phyloP scores from a whole-genome alignment of 1,140 invertebrate species.

The Amyelois transitella region DNA sequence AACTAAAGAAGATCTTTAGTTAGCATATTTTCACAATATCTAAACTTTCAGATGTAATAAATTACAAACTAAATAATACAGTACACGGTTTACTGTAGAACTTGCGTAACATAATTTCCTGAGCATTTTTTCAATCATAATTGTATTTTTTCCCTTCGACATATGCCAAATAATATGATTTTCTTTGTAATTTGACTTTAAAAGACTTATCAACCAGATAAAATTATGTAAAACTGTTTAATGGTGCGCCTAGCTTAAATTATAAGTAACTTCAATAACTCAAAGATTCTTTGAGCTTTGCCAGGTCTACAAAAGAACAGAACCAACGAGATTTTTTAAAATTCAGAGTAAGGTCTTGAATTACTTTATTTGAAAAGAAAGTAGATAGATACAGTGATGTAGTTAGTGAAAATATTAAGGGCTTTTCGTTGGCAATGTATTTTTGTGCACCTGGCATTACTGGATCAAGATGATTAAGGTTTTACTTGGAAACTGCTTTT shows the following conservation, averaged over 20 bases:
- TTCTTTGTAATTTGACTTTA: no score
- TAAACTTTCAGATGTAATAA: background rate
- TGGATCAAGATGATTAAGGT: slow-evolving; percentile 27
- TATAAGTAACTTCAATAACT: background rate
- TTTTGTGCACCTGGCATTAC: slow-evolving; percentile 65
- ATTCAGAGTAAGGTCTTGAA: slow-evolving; percentile 30
- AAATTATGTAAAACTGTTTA: background rate
- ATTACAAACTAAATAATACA: no score
- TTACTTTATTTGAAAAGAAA: slow-evolving; percentile 21
- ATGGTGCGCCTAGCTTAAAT: no score
- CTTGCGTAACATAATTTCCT: no score
- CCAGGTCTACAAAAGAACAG: slow-evolving; percentile 65
- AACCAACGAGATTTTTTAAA: slow-evolving; percentile 48
- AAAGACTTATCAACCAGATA: no score
- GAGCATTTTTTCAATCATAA: no score
- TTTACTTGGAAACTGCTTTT: background rate
- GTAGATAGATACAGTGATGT: slow-evolving; percentile 43
- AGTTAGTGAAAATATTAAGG: slow-evolving; percentile 39
- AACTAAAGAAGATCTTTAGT: background rate
- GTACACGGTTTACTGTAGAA: no score
- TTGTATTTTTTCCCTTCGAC: no score
- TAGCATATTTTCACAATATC: background rate
- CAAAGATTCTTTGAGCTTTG: slow-evolving; percentile 27
- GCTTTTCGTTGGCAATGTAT: slow-evolving; percentile 65
- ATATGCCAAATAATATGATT: no score